Evolutionary conservation across 2,797 vertebrate genomes (phyloP), one percentile per base, ranked within the genome.

Genomic region (Hephaestus fuliginosus): DNA sequence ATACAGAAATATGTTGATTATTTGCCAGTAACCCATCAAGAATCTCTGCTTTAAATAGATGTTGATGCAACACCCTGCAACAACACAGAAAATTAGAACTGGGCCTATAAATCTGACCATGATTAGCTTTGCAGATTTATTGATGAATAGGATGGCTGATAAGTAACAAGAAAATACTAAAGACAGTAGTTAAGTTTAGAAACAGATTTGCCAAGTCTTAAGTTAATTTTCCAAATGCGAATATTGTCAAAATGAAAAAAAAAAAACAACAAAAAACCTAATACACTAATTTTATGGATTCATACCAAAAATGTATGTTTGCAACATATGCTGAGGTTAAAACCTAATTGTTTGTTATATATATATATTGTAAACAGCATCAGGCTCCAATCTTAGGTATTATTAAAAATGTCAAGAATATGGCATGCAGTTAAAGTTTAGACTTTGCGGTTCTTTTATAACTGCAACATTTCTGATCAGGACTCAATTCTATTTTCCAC

Each of bases 401-500:
- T n/a, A n/a, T 8, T 74, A 28, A 53, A 70, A 49, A 55, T 14
- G 20, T 36, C 25, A 58, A 30, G 56, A 70, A 67, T 76, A 58
- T 65, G 55, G n/a, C n/a, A 43, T 0, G 25, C 12, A 28, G 51
- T 70, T 52, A 49, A n/a, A 48, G 52, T 61, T 7, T 30, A 70
- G 15, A 20, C 1, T 0, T 7, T 76, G 30, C 57, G 65, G 49
- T 17, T 44, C 15, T 72, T 63, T 33, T 25, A 56, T 28, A 64
- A 14, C 63, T 61, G 64, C 65, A 48, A 44, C 17, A 52, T 81
- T 71, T 78, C 30, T 65, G 25, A 53, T 57, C 48, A 62, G 25
- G 48, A 61, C n/a, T 46, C 46, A 70, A 13, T 41, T 36, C 17
- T 18, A 0, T 46, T 73, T 56, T 22, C 8, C 15, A 56, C 69